phyloP scores from a whole-genome alignment of 2,888 invertebrate species.

The Coremacera marginata region DNA sequence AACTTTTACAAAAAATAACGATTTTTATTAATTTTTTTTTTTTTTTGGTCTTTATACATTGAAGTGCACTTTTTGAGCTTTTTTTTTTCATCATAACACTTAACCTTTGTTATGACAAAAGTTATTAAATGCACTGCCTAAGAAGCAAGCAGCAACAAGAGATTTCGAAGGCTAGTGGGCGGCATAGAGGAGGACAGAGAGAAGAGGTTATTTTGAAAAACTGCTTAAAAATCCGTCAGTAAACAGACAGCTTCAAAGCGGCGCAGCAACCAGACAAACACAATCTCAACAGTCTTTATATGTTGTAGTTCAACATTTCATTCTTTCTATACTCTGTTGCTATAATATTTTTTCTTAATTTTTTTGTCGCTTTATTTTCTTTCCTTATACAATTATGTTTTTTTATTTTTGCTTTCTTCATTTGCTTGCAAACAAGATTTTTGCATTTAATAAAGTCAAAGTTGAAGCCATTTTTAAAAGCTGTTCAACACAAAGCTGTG shows the following conservation, averaged over 20 bases:
- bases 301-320: neutral
- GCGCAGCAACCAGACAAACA: neutral
- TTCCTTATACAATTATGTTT: neutral
- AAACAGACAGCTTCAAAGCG: constrained; percentile 20
- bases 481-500: neutral
- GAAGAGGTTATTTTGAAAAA: neutral
- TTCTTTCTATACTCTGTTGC: neutral
- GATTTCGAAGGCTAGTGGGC: neutral
- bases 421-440: constrained; percentile 23
- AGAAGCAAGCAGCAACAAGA: neutral
- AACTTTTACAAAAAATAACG: neutral
- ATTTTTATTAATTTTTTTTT: neutral
- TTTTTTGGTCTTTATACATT: neutral
- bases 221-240: neutral
- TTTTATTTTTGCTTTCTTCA: neutral
- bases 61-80: neutral
- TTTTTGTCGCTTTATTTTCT: neutral
- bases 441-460: constrained; percentile 32
- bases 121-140: constrained; percentile 15
- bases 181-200: neutral
- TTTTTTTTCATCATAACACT: neutral
- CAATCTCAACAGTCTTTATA: constrained; percentile 14
- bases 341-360: neutral
- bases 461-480: constrained; percentile 19
- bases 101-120: constrained; percentile 21